A percentile compares a stretch with the other conserved stretches of the same genome.
Conservation (phyloP, 2,888 invertebrate species). For the Rhamphomyia laevipes region DNA sequence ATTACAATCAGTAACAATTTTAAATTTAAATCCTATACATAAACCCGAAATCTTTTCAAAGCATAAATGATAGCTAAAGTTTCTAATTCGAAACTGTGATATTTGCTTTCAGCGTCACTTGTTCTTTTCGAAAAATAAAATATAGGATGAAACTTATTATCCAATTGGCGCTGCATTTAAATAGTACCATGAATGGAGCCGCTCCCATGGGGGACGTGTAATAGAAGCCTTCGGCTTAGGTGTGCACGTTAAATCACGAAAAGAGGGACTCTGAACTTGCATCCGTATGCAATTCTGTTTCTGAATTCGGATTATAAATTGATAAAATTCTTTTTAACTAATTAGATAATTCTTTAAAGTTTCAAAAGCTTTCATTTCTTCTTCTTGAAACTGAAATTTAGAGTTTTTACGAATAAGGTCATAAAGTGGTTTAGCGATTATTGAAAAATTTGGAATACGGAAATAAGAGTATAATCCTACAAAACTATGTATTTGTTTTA, state of each 20-base stretch:
- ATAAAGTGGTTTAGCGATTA: constrained; percentile 22
- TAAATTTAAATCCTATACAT: constrained; percentile 19
- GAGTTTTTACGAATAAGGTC: constrained; percentile 16
- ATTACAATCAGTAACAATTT: constrained; percentile 19
- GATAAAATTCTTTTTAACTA: constrained; percentile 19
- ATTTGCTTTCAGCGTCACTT: constrained; percentile 15
- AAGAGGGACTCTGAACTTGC: no score
- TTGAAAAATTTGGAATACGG: constrained; percentile 18
- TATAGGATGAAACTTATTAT: constrained; percentile 19
- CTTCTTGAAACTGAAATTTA: constrained; percentile 8
- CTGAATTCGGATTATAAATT: constrained; percentile 18
- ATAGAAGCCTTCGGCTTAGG: no score
- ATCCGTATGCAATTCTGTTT: constrained; percentile 24
- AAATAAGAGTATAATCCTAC: constrained; percentile 12
- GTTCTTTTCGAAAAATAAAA: constrained; percentile 18
- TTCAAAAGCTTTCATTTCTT: constrained; percentile 7
- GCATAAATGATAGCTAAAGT: constrained; percentile 20
- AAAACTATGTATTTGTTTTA: constrained; percentile 15
- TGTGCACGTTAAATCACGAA: no score
- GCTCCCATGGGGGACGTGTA: no score
- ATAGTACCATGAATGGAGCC: constrained; percentile 23
- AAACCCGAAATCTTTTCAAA: constrained; percentile 18
- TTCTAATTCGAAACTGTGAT: constrained; percentile 23
- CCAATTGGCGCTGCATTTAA: constrained; percentile 13
- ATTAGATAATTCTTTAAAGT: constrained; percentile 7